A percentile compares a stretch with the other conserved stretches of the same genome.
Conservation (phyloP, 1,140 invertebrate species). For the Adoxophyes honmai region DNA sequence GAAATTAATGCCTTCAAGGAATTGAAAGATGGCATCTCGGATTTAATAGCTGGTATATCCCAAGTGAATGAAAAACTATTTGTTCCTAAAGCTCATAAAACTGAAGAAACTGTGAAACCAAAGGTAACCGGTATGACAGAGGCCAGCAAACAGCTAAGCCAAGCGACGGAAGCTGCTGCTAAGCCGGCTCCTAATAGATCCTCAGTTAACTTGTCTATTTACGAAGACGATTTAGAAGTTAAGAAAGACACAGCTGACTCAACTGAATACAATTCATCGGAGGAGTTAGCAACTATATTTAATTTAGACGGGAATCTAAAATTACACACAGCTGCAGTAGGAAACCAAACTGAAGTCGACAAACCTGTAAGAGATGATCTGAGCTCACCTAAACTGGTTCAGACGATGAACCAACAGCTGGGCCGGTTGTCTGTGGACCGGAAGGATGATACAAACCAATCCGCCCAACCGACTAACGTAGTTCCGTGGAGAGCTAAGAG, state of each 20-base stretch:
- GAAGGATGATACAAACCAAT: conserved; percentile 55
- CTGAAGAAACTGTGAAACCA: conserved; percentile 24
- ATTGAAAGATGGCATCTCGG: conserved; percentile 73
- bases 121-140: conserved; percentile 63
- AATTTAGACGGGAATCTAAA: conserved; percentile 54
- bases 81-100: conserved; percentile 42
- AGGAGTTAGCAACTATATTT: conserved; percentile 80
- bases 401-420: conserved; percentile 67
- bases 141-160: conserved; percentile 76
- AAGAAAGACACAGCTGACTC: conserved; percentile 68
- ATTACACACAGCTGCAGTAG: conserved; percentile 14
- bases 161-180: conserved; percentile 61
- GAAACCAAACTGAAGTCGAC: conserved; percentile 10
- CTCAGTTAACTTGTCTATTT: conserved; percentile 56
- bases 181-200: conserved; percentile 47
- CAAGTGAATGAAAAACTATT: conserved; percentile 73
- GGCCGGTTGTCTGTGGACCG: conserved; percentile 65
- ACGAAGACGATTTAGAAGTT: conserved; percentile 62
- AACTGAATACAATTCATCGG: conserved; percentile 80
- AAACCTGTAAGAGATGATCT: conserved; percentile 44
- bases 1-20: conserved; percentile 74
- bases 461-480: conserved; percentile 56
- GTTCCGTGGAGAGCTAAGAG: conserved; percentile 64
- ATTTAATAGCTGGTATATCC: conserved; percentile 71
- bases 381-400: conserved; percentile 70